Conservation (phyloP, 1,140 invertebrate genomes). For the Polyergus mexicanus region DNA sequence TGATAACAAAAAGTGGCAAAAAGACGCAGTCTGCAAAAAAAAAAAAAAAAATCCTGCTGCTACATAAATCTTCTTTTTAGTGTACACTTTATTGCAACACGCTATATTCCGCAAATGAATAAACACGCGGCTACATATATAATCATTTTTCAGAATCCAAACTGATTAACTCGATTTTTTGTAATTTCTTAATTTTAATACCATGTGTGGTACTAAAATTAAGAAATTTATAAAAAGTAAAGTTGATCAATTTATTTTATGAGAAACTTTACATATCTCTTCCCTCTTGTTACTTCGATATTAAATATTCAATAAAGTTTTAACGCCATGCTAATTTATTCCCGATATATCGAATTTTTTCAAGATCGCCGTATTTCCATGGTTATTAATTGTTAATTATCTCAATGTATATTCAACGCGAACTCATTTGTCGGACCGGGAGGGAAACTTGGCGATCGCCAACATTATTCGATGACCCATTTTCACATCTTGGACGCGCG, state of each 20-base stretch:
- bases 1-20: neutral
- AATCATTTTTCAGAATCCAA: too few species aligned
- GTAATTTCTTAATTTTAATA: too few species aligned
- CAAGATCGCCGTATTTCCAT: neutral
- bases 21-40: neutral
- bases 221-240: too few species aligned
- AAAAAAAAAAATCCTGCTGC: neutral
- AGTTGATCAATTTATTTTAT: too few species aligned
- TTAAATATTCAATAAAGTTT: slow-evolving; percentile 33
- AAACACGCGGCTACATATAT: neutral
- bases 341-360: slow-evolving; percentile 10
- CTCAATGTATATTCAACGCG: slow-evolving; percentile 44
- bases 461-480: slow-evolving; percentile 18
- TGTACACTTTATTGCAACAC: neutral
- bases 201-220: too few species aligned
- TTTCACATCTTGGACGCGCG: slow-evolving; percentile 28
- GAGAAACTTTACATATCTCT: neutral
- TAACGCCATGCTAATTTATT: slow-evolving; percentile 26
- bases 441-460: neutral
- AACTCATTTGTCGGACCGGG: slow-evolving; percentile 10
- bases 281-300: neutral
- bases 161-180: too few species aligned
- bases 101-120: neutral
- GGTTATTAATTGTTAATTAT: slow-evolving; percentile 52
- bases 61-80: neutral